These are phyloP conservation scores for Trichonephila clavipes DNA, from an alignment of 1,140 invertebrate species.

Conservation along the genomic window DNA sequence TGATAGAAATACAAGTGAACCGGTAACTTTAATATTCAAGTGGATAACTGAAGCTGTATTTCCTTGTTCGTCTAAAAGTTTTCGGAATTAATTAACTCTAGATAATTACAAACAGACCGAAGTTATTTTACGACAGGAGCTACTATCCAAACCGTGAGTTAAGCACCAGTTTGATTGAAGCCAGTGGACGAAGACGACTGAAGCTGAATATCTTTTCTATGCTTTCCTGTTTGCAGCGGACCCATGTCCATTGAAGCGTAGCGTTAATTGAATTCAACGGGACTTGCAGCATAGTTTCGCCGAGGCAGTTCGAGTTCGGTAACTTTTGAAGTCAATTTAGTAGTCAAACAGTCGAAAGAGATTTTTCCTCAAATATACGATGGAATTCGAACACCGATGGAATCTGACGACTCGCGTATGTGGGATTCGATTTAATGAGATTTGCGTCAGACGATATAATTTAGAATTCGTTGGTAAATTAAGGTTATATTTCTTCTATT, in stretches of 20 bases:
- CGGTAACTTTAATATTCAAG: conserved; percentile 1
- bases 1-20: background rate
- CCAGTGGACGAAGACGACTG: conserved; percentile 29
- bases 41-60: background rate
- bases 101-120: conserved; percentile 36
- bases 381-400: background rate
- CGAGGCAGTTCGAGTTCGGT: background rate
- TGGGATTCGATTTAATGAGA: conserved; percentile 18
- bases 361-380: conserved; percentile 15
- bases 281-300: conserved; percentile 13
- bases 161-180: conserved; percentile 33
- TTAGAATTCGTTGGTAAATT: background rate
- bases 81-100: conserved; percentile 53
- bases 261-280: conserved; percentile 48
- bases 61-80: conserved; percentile 27
- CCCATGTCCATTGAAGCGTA: background rate
- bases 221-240: background rate
- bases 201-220: background rate
- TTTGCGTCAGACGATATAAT: background rate
- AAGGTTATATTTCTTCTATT: no score
- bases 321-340: conserved; percentile 62
- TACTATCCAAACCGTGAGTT: background rate
- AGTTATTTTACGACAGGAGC: conserved; percentile 30
- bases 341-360: conserved; percentile 39
- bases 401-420: background rate